A percentile compares a stretch with the other conserved stretches of the same genome.
These are phyloP conservation scores for Mesitornis unicolor DNA, from an alignment of 2,113 vertebrate genomes.

Conservation along the genomic window DNA sequence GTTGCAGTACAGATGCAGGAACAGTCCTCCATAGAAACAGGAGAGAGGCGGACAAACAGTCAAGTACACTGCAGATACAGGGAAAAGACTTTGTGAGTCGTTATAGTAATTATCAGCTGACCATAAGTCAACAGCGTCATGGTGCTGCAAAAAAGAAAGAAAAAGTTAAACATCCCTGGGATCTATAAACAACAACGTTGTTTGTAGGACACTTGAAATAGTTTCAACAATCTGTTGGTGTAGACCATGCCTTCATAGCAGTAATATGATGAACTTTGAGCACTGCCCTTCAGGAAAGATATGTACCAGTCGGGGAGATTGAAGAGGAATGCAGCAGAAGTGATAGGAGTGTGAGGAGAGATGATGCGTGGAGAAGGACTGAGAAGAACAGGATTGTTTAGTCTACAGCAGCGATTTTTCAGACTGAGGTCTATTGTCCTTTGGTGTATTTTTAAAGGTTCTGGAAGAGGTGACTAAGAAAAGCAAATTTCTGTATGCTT, in stretches of 20 bases:
- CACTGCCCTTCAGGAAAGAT: background rate
- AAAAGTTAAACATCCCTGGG: background rate
- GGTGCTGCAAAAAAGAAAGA: slow-evolving; percentile 7
- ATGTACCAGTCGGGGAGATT: background rate
- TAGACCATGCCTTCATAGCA: background rate
- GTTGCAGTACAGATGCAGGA: background rate
- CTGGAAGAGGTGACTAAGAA: background rate
- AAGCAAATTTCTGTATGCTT: background rate
- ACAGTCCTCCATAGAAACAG: background rate
- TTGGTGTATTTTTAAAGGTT: background rate
- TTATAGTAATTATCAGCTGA: background rate
- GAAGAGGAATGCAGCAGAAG: background rate
- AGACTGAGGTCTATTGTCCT: background rate
- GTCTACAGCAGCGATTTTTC: background rate
- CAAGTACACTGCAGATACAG: background rate
- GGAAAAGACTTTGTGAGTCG: background rate
- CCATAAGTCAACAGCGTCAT: background rate
- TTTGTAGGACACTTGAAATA: background rate
- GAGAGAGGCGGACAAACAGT: background rate
- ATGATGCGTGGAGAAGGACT: background rate
- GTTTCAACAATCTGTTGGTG: background rate
- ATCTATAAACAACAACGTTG: background rate
- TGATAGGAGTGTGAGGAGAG: background rate
- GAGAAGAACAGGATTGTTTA: background rate
- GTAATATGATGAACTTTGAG: background rate